Evolutionary conservation across 2,888 invertebrate genomes (phyloP).

Genomic region (Deilephila porcellus): DNA sequence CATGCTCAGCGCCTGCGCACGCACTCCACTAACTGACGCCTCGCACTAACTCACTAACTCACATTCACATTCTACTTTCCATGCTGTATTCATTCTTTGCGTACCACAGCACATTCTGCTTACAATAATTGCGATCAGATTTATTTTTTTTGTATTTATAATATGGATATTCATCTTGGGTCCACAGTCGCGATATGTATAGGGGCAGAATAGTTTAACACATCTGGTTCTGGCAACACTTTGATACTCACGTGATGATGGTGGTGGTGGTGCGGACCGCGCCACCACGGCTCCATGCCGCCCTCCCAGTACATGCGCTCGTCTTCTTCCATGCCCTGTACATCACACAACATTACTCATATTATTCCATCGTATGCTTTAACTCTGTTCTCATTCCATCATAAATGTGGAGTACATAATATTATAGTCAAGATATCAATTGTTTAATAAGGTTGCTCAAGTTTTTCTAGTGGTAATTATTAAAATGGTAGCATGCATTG

Average conservation of each 20-base stretch:
- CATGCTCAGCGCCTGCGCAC: conserved; percentile 56
- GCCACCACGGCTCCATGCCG: conserved; percentile 86
- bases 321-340: conserved; percentile 88
- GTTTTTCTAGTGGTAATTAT: too few relatives aligned
- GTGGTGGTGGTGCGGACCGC: conserved; percentile 78
- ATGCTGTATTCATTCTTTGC: too few relatives aligned
- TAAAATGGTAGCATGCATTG: too few relatives aligned
- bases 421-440: too few relatives aligned
- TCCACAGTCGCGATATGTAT: too few relatives aligned
- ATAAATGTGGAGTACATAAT: too few relatives aligned
- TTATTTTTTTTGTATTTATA: too few relatives aligned
- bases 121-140: too few relatives aligned
- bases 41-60: neutral
- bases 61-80: too few relatives aligned
- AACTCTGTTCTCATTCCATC: neutral
- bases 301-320: conserved; percentile 96
- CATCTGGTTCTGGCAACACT: neutral
- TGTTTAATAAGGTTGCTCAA: too few relatives aligned
- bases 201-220: neutral
- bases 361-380: neutral
- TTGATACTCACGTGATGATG: conserved; percentile 58
- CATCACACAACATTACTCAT: neutral
- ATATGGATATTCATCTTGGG: too few relatives aligned
- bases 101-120: too few relatives aligned
- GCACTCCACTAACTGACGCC: conserved; percentile 17